A percentile compares a stretch with the other conserved stretches of the same genome.
These are phyloP conservation scores for Nothoprocta perdicaria DNA, from an alignment of 2,113 vertebrate species.

Conservation along the genomic window DNA sequence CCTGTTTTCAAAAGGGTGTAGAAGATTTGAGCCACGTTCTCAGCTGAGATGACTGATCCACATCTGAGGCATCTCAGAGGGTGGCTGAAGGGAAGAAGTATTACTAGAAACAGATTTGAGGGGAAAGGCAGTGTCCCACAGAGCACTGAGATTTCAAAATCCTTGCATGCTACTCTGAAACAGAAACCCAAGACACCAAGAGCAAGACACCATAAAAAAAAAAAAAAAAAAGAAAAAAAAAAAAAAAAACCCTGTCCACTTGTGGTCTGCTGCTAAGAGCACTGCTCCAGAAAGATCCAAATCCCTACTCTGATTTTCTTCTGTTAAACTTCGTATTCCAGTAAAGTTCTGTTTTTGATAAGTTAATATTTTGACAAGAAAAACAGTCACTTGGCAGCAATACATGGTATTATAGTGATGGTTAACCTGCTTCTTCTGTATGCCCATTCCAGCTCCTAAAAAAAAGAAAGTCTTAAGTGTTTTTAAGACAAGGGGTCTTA, in stretches of 20 bases:
- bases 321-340: neutral
- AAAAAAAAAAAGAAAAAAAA: neutral
- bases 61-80: neutral
- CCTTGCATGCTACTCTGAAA: neutral
- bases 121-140: neutral
- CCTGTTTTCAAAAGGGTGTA: neutral
- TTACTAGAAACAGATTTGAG: neutral
- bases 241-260: too few species aligned
- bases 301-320: neutral
- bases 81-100: neutral
- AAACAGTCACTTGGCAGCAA: neutral
- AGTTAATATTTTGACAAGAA: neutral
- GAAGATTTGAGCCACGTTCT: neutral
- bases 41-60: neutral
- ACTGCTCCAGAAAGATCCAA: neutral
- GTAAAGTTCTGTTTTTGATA: neutral
- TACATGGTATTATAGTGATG: neutral
- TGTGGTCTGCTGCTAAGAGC: neutral
- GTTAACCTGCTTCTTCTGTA: neutral
- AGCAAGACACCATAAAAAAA: neutral
- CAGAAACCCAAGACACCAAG: neutral
- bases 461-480: neutral
- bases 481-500: neutral
- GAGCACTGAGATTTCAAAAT: conserved; percentile 15
- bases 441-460: neutral